A percentile compares a stretch with the other conserved stretches of the same genome.
These are phyloP conservation scores for Ptyas mucosa DNA, from an alignment of 2,113 vertebrate species.

Conservation along the genomic window DNA sequence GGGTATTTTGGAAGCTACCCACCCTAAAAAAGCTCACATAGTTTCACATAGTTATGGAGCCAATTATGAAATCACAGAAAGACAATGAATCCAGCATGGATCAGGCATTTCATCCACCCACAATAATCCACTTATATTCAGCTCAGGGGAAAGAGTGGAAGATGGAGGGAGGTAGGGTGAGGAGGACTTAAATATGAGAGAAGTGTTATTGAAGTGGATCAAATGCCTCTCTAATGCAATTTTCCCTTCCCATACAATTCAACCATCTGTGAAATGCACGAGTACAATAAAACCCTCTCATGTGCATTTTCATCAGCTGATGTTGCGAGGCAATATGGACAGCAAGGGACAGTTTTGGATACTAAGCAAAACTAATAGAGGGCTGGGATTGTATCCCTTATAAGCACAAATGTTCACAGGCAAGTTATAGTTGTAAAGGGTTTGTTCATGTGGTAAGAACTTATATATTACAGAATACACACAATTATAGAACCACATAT, in stretches of 20 bases:
- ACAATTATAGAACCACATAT: not conserved
- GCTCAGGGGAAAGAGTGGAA: too few relatives aligned
- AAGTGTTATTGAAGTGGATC: not conserved
- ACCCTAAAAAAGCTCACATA: not conserved
- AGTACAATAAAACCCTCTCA: not conserved
- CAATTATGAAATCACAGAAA: not conserved
- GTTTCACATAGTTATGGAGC: not conserved
- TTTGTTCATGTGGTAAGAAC: not conserved
- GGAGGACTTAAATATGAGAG: not conserved
- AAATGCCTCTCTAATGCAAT: not conserved
- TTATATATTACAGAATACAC: not conserved
- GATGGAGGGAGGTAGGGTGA: not conserved
- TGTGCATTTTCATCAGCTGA: not conserved
- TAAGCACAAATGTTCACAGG: not conserved
- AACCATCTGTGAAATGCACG: not conserved
- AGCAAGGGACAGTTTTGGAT: not conserved
- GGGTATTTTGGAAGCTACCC: conserved; percentile 1
- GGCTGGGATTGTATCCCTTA: too few relatives aligned
- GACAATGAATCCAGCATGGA: not conserved
- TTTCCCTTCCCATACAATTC: not conserved
- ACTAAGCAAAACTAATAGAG: not conserved
- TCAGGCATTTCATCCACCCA: not conserved
- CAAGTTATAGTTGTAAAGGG: not conserved
- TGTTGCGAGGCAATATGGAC: not conserved
- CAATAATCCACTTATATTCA: not conserved